A percentile compares a stretch with the other conserved stretches of the same genome.
phyloP scores from a whole-genome alignment of 2,888 invertebrate genomes.

The Coleophora flavipennella region DNA sequence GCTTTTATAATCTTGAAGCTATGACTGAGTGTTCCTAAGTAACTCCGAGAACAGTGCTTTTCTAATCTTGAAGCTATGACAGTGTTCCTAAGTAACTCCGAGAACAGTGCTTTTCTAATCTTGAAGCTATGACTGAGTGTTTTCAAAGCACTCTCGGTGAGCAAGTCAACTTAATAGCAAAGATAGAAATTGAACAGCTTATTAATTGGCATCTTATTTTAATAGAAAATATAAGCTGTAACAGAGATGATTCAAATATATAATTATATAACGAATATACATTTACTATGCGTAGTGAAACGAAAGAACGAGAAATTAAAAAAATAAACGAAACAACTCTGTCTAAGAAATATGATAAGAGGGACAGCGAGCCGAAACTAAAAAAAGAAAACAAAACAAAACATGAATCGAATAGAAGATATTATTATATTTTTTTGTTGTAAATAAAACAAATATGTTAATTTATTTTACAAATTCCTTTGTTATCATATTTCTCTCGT shows the following conservation, averaged over 20 bases:
- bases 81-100: too few species aligned
- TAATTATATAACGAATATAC: conserved; percentile 54
- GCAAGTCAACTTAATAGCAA: too few species aligned
- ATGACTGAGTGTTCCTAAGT: too few species aligned
- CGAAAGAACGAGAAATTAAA: conserved; percentile 21
- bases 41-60: too few species aligned
- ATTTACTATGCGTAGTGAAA: conserved; percentile 35
- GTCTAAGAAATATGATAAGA: conserved; percentile 51
- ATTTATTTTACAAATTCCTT: conserved; percentile 72
- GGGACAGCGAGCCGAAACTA: conserved; percentile 29
- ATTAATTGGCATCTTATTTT: conserved; percentile 59
- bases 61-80: too few species aligned
- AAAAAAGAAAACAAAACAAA: conserved; percentile 18
- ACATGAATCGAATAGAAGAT: conserved; percentile 26
- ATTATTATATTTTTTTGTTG: conserved; percentile 32
- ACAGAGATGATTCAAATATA: conserved; percentile 56
- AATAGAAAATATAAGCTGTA: conserved; percentile 64
- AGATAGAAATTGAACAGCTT: conserved; percentile 62
- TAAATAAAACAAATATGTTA: conserved; percentile 72
- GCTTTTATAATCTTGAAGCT: too few species aligned
- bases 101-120: too few species aligned
- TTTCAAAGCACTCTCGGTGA: too few species aligned
- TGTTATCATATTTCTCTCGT: conserved; percentile 73
- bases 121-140: too few species aligned
- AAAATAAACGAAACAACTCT: conserved; percentile 25